phyloP scores from a whole-genome alignment of 2,113 vertebrate species.

The Regulus satrapa region DNA sequence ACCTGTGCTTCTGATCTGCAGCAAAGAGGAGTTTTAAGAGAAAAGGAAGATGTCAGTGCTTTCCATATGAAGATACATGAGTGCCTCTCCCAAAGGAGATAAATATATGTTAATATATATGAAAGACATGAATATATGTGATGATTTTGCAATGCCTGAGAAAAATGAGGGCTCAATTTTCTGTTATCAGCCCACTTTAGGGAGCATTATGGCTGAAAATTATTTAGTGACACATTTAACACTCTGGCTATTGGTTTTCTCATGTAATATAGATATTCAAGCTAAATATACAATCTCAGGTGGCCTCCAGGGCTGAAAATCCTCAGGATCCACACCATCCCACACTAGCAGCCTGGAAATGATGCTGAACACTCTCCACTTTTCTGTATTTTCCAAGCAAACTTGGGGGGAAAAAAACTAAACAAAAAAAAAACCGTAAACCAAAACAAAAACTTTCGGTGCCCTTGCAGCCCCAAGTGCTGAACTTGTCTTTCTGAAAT shows the following conservation, averaged over 20 bases:
- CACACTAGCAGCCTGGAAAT: neutral
- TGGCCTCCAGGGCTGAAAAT: neutral
- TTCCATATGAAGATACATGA: neutral
- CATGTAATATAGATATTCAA: neutral
- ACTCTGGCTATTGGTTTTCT: neutral
- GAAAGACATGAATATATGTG: neutral
- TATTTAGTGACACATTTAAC: neutral
- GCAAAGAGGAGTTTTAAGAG: neutral
- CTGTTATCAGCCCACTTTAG: neutral
- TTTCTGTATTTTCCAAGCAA: neutral
- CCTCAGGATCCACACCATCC: neutral
- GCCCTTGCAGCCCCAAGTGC: constrained; percentile 11
- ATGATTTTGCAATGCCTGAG: neutral
- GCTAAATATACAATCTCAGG: neutral
- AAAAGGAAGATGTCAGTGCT: neutral
- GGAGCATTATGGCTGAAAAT: neutral
- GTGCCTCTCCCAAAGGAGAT: neutral
- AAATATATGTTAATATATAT: too few species aligned
- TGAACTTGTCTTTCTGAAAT: constrained; percentile 52
- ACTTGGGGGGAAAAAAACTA: neutral
- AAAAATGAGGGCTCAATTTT: neutral
- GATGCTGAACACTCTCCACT: accelerated
- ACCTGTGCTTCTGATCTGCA: neutral
- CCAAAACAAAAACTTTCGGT: neutral
- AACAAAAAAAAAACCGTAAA: neutral